Conservation (phyloP, 1,140 invertebrate species). For the Mesaphorura yosii region DNA sequence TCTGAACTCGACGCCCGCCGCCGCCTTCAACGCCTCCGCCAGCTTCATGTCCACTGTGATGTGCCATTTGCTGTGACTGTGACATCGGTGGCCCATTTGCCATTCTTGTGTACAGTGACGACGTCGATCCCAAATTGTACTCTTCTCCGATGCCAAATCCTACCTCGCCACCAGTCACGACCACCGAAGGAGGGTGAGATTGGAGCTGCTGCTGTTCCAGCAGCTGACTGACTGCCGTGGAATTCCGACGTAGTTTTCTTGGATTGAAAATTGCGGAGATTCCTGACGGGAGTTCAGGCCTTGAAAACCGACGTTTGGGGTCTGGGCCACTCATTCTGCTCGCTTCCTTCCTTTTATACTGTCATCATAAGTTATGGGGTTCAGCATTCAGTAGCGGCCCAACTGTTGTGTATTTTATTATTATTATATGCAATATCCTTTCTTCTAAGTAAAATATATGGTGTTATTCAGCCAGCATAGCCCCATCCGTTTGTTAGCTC, state of each 20-base stretch:
- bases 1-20: conserved; percentile 9
- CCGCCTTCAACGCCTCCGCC: conserved; percentile 9
- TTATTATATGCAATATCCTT: too few relatives aligned
- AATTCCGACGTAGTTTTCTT: conserved; percentile 28
- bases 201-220: conserved; percentile 8
- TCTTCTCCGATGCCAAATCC: conserved; percentile 17
- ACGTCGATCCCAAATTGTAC: conserved; percentile 13
- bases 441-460: too few relatives aligned
- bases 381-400: too few relatives aligned
- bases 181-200: conserved; percentile 24
- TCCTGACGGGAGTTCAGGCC: conserved; percentile 24
- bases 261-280: conserved; percentile 32
- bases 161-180: conserved; percentile 27
- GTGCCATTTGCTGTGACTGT: conserved; percentile 13
- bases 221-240: conserved; percentile 29
- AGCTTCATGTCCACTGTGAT: conserved; percentile 2
- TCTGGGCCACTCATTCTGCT: too few relatives aligned
- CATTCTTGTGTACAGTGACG: conserved; percentile 8
- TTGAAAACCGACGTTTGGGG: conserved; percentile 27
- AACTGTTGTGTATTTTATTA: too few relatives aligned
- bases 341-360: too few relatives aligned
- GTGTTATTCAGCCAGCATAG: too few relatives aligned
- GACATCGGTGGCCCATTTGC: conserved; percentile 18
- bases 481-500: too few relatives aligned
- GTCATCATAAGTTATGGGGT: too few relatives aligned